Evolutionary conservation across 53 echinoderm and acorn worm genomes (phyloP).

Genomic region (Echinarachnius parma): DNA sequence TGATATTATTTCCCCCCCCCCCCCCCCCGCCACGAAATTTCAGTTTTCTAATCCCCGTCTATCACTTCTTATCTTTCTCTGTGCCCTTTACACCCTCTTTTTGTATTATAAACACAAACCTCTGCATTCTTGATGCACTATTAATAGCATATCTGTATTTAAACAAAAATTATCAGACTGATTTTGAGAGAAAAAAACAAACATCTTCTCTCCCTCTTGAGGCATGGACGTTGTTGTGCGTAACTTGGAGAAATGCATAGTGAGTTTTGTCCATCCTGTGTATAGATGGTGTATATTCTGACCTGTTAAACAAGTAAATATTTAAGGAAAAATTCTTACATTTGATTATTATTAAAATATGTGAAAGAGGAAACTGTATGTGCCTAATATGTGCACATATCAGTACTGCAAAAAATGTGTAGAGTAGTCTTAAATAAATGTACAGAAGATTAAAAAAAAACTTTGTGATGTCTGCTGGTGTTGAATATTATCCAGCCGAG

Average conservation of each 20-base stretch:
- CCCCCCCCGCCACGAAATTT: slow-evolving; percentile 33
- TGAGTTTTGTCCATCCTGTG: slow-evolving; percentile 21
- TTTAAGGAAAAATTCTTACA: slow-evolving; percentile 49
- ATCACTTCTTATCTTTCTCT: too few relatives aligned
- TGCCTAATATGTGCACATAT: slow-evolving; percentile 46
- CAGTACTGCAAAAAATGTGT: slow-evolving; percentile 49
- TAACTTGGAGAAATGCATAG: slow-evolving; percentile 12
- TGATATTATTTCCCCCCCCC: slow-evolving; percentile 43
- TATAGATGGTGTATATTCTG: slow-evolving; percentile 51
- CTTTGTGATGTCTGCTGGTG: slow-evolving; percentile 9
- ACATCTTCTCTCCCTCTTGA: slow-evolving; percentile 8
- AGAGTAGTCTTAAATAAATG: slow-evolving; percentile 25
- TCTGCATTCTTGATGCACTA: slow-evolving; percentile 54
- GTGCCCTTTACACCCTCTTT: slow-evolving; percentile 29
- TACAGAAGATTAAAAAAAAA: slow-evolving; percentile 13
- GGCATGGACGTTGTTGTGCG: slow-evolving; percentile 31
- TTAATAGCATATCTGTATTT: slow-evolving; percentile 55
- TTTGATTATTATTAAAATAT: background rate
- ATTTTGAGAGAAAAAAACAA: slow-evolving; percentile 32
- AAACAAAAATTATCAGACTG: slow-evolving; percentile 36
- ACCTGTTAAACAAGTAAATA: slow-evolving; percentile 44
- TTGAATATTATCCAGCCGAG: background rate
- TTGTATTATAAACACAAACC: slow-evolving; percentile 28
- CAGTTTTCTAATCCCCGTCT: slow-evolving; percentile 7
- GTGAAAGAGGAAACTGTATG: slow-evolving; percentile 33